Conservation (phyloP, 2,113 vertebrate genomes). For the Plestiodon gilberti region DNA sequence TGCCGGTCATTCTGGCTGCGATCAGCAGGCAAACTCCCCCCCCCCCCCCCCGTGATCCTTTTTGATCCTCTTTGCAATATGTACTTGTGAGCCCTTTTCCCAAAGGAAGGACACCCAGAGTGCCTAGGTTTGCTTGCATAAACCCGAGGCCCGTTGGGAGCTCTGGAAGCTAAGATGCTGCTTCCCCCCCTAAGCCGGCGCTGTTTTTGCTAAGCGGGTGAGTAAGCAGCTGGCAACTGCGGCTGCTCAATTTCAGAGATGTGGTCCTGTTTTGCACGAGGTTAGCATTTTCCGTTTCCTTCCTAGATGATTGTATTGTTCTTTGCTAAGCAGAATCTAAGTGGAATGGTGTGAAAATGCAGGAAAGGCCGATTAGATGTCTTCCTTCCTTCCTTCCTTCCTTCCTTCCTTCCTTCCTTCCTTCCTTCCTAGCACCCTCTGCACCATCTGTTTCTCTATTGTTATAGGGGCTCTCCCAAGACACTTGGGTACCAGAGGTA, state of each 20-base stretch:
- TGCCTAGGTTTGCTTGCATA: background rate
- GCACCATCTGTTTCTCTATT: background rate
- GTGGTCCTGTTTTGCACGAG: background rate
- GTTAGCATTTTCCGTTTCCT: background rate
- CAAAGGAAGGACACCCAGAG: background rate
- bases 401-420: too few relatives aligned
- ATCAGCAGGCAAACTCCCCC: background rate
- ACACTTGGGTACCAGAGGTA: background rate
- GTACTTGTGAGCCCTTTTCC: background rate
- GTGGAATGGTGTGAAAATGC: background rate
- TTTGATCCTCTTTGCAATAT: background rate
- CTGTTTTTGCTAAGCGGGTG: background rate
- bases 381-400: background rate
- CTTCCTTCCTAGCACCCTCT: background rate
- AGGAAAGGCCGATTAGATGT: background rate
- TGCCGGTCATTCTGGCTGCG: background rate
- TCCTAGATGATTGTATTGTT: background rate
- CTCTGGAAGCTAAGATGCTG: background rate
- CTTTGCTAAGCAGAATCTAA: background rate
- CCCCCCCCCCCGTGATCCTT: background rate
- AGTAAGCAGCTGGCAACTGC: background rate
- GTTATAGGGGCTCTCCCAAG: background rate
- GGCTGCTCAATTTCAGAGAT: background rate
- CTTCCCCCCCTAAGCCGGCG: background rate
- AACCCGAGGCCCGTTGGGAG: background rate